Evolutionary conservation across 2,797 vertebrate species (phyloP), one percentile per base, ranked within the genome.

Genomic region (Dromococcyx pavoninus): DNA sequence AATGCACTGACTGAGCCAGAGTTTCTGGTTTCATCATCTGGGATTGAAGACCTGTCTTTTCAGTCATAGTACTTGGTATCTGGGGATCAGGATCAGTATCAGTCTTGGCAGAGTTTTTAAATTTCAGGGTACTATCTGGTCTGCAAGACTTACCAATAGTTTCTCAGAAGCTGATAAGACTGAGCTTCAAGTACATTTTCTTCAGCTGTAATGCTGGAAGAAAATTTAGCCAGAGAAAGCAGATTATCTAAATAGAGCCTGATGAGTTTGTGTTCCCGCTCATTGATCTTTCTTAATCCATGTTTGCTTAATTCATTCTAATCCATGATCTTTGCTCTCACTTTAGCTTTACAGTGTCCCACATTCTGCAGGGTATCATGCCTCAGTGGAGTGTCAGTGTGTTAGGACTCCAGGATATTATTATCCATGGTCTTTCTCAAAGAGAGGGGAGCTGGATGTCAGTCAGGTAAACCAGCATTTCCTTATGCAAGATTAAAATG

Each of bases 221-320:
- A 88, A 96, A 94, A 88, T 72, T 95, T 91, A 93, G 91, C 67
- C 0, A 0, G 62, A 88, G 82, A 56, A 96, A 95, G 87, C 58
- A 96, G 96, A 97, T 96, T 96, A 95, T 95, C 91, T 94, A 87
- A 96, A 91, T 77, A 94, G 69, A 92, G 65, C 43, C 77, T 94
- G 92, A 96, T 96, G 94, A 95, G 69, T 95, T 93, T 94, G 61
- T 92, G 93, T 94, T 72, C 80, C 58, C 65, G 71, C 74, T 95
- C 86, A 96, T 92, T 96, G 96, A 96, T 95, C 93, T 95, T 96
- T 93, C 88, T 86, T 90, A 97, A 95, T 95, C 95, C 88, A 91
- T 72, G 80, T 87, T 96, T 96, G 64, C 91, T 97, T 96, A 96
- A 96, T 96, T 96, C 92, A 87, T 96, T 95, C 92, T 95, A 94